Base-by-base conservation (phyloP, 2,113 vertebrate genomes). In the Amazona guildingii region DNA sequence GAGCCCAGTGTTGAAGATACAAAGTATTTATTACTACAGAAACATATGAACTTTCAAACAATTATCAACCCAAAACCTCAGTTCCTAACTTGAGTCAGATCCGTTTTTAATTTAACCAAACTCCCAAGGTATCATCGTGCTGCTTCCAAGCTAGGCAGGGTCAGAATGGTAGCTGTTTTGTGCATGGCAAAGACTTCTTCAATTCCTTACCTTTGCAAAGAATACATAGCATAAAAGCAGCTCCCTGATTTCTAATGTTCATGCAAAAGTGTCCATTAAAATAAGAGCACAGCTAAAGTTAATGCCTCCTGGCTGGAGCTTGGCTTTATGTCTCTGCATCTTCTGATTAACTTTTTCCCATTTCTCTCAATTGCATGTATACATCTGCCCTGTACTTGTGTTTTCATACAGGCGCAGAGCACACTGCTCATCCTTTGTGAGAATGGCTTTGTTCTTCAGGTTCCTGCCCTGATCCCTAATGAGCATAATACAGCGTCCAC, bases 371-470 rank as follows among this genome's bases (percentile, higher is more conserved):
- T 78, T 94, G 20, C 31, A 4, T 66, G 21, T 88, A 10, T 89
- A 87, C 18, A n/a, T 43, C 51, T 91, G 25, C 27, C 19, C 78
- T 55, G 13, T 75, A 24, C 57, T 43, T 95, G 18, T 97, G 84
- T 35, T 88, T 89, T 97, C 94, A 39, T 93, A 25, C 85, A 99
- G 99, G 95, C 61, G 46, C 94, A 98, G 39, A 99, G 94, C 86
- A 98, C 18, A 5, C 96, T 99, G 86, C 97, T 99, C 39, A 97
- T 99, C 88, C 85, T 99, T 81, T 99, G 99, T 97, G 97, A 98
- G 81, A 99, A 97, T 29, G 99, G 98, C 57, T 98, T 99, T 68
- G 97, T 97, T 63, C 96, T 99, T 10, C 98, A 99, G 97, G 93
- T 98, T 83, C 97, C 97, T 37, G 90, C 93, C 68, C 99, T 99